Conservation (phyloP, 92 coral and sea anemone species). For the Phenganax stokvisi region DNA sequence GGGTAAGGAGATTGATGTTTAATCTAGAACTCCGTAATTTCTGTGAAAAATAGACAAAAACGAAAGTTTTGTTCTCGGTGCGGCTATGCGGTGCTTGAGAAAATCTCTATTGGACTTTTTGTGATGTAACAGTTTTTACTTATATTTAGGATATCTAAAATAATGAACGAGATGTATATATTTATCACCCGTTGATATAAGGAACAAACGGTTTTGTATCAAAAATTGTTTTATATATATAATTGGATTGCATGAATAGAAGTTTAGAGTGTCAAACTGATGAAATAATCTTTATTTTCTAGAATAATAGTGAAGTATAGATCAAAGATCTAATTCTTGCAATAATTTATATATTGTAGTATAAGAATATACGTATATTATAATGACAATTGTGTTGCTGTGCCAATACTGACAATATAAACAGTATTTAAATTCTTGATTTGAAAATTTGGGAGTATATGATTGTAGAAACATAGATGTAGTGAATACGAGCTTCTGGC, state of each 20-base stretch:
- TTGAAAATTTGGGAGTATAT: slow-evolving; percentile 34
- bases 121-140: slow-evolving; percentile 4
- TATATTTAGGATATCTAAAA: slow-evolving; percentile 4
- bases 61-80: not conserved
- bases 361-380: slow-evolving; percentile 2
- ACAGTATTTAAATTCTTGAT: slow-evolving; percentile 26
- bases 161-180: not conserved
- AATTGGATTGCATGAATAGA: slow-evolving; percentile 14
- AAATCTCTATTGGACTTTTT: not conserved
- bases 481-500: slow-evolving; percentile 28
- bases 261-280: slow-evolving; percentile 31
- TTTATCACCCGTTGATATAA: not conserved
- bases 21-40: slow-evolving; percentile 20
- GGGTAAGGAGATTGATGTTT: slow-evolving; percentile 6
- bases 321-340: slow-evolving; percentile 32
- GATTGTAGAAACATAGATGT: slow-evolving; percentile 32
- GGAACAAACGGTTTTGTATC: slow-evolving; percentile 13
- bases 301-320: slow-evolving; percentile 11
- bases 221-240: slow-evolving; percentile 5
- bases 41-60: slow-evolving; percentile 15
- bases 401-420: slow-evolving; percentile 18
- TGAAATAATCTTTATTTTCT: slow-evolving; percentile 27
- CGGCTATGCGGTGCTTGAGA: not conserved
- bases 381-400: slow-evolving; percentile 20
- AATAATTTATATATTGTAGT: not conserved